These are phyloP conservation scores for Ichneumoninae sp. DNA, from an alignment of 2,888 invertebrate genomes.

Conservation along the genomic window DNA sequence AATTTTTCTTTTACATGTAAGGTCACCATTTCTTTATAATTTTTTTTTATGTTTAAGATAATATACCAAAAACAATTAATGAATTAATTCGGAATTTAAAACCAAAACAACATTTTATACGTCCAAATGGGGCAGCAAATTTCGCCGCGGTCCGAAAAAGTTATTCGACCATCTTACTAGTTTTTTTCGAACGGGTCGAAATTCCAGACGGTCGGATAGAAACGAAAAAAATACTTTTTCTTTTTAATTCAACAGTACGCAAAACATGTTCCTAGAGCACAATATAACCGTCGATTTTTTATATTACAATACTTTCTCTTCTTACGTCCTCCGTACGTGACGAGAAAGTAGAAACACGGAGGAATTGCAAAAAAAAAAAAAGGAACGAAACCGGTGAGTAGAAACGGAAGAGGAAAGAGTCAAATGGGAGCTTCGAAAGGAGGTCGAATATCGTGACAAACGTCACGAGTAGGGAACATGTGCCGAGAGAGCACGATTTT, in stretches of 20 bases:
- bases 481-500: conserved; percentile 47
- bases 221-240: no score
- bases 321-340: background rate
- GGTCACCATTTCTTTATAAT: background rate
- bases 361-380: background rate
- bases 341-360: background rate
- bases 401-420: background rate
- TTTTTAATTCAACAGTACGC: no score
- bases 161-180: no score
- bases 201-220: no score
- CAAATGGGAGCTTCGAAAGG: conserved; percentile 17
- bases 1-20: background rate
- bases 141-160: background rate
- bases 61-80: background rate
- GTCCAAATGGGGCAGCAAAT: background rate
- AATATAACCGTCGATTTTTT: background rate
- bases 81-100: background rate
- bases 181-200: no score
- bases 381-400: background rate
- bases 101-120: background rate
- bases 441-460: background rate
- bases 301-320: background rate
- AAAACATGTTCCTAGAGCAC: background rate
- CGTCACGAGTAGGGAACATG: background rate
- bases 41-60: background rate